These are phyloP conservation scores for Phylloscopus trochiloides DNA, from an alignment of 2,113 vertebrate genomes.

Conservation along the genomic window DNA sequence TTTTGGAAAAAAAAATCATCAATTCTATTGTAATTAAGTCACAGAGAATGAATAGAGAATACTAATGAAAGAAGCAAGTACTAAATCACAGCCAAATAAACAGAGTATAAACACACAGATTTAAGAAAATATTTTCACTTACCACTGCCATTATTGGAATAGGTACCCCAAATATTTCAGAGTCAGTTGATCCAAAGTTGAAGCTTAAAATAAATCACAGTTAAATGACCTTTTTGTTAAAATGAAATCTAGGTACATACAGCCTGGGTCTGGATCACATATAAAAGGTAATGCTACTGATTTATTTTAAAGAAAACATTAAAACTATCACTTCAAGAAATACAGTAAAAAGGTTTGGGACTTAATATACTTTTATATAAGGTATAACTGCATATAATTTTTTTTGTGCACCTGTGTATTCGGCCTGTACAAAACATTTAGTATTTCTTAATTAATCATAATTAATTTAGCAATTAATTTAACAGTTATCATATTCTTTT, in stretches of 20 bases:
- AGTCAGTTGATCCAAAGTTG: conserved; percentile 84
- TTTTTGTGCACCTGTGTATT: neutral
- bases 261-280: neutral
- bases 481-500: neutral
- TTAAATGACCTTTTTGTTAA: neutral
- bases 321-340: neutral
- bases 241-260: neutral
- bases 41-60: neutral
- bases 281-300: neutral
- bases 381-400: neutral
- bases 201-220: conserved; percentile 75
- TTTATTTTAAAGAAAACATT: neutral
- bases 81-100: neutral
- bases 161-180: conserved; percentile 86
- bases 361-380: neutral
- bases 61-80: neutral
- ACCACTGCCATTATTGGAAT: conserved; percentile 91
- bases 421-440: neutral
- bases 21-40: neutral
- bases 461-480: neutral
- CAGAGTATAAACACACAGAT: neutral
- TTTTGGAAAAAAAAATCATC: neutral
- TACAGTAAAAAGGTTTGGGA: neutral
- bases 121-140: conserved; percentile 67
- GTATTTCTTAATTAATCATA: neutral